Conservation (phyloP, 2,797 vertebrate genomes). For the Hypotaenidia okinawae region DNA sequence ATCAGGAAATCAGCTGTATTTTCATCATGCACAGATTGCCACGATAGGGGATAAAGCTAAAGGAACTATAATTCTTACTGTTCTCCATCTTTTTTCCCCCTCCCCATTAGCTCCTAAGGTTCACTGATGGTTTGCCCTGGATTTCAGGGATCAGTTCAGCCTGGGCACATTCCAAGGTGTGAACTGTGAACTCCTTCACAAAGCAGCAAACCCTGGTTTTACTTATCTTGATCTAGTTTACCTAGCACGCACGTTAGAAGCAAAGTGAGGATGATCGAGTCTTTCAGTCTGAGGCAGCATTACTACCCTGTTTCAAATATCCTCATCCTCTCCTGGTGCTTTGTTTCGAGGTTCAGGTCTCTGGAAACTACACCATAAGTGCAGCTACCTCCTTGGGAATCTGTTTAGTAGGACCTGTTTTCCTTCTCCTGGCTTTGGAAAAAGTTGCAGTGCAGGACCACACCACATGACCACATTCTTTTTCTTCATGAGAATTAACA, state of each 20-base stretch:
- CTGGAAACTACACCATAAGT: background rate
- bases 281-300: background rate
- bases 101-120: background rate
- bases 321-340: background rate
- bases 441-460: background rate
- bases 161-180: background rate
- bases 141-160: background rate
- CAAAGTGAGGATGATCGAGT: background rate
- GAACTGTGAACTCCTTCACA: background rate
- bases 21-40: background rate
- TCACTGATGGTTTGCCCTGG: background rate
- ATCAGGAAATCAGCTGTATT: background rate
- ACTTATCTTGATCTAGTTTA: background rate
- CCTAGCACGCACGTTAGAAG: background rate
- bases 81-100: accelerated
- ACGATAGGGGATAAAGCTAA: background rate
- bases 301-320: background rate
- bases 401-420: background rate
- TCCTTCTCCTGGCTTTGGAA: background rate
- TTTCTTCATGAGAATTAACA: background rate
- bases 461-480: background rate
- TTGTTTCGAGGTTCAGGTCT: background rate
- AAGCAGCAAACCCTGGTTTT: background rate
- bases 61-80: background rate
- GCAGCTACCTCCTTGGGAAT: background rate